A percentile compares a stretch with the other conserved stretches of the same genome.
Evolutionary conservation across 2,113 vertebrate genomes (phyloP).

Genomic region (Stercorarius parasiticus): DNA sequence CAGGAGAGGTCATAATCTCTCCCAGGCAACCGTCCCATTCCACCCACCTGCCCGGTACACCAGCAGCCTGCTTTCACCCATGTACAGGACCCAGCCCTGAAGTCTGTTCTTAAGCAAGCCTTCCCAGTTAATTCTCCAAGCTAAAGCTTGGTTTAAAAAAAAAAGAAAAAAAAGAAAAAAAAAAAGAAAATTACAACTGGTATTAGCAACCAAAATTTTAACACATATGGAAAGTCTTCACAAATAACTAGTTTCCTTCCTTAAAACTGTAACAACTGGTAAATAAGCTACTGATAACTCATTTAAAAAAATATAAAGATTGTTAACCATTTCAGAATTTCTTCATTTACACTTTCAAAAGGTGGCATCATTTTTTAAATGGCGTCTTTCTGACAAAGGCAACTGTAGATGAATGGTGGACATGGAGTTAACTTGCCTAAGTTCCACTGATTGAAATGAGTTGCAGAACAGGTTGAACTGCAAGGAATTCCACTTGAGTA

Average conservation of each 20-base stretch:
- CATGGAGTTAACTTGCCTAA: background rate
- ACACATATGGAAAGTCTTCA: accelerated
- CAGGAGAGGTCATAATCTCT: constrained; percentile 43
- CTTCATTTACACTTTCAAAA: background rate
- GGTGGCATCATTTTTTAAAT: background rate
- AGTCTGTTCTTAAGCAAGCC: background rate
- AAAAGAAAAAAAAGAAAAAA: background rate
- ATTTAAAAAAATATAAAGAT: background rate
- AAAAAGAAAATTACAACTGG: background rate
- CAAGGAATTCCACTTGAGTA: background rate
- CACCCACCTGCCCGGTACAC: background rate
- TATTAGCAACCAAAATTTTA: background rate
- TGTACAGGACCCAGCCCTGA: background rate
- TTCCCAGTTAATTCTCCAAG: background rate
- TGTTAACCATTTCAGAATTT: background rate
- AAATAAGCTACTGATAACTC: background rate
- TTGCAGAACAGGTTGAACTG: background rate
- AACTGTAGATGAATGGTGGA: background rate
- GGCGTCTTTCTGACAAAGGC: background rate
- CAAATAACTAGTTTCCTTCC: background rate
- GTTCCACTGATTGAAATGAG: background rate
- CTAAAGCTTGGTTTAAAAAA: background rate
- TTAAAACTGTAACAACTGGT: background rate
- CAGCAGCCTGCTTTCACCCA: background rate
- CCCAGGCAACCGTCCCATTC: background rate